Percentiles rank a stretch among this genome's conserved stretches.
These are phyloP conservation scores for Lindbergichthys nudifrons DNA, from an alignment of 2,797 vertebrate genomes.

Conservation along the genomic window DNA sequence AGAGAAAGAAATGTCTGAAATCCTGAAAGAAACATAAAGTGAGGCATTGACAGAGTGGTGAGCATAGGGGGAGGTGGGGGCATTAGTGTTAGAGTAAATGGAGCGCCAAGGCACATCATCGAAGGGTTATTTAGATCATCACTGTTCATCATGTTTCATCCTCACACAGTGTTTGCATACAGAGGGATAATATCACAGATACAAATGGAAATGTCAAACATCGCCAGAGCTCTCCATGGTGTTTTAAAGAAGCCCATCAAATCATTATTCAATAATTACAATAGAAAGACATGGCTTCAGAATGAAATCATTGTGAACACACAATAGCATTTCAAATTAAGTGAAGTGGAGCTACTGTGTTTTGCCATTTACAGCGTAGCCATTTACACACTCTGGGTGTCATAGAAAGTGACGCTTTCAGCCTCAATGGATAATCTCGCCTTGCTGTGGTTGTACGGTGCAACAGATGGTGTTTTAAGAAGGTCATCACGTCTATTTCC, in stretches of 20 bases:
- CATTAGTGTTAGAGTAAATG: conserved; percentile 45
- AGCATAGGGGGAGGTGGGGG: not conserved
- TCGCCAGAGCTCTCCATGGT: conserved; percentile 6
- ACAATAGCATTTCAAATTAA: conserved; percentile 38
- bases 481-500: conserved; percentile 62
- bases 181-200: conserved; percentile 56
- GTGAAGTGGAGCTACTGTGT: conserved; percentile 28
- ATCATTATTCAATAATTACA: conserved; percentile 48
- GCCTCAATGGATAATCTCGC: conserved; percentile 59
- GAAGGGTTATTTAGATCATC: conserved; percentile 51
- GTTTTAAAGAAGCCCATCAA: conserved; percentile 21
- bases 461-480: conserved; percentile 76
- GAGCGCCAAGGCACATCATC: conserved; percentile 37
- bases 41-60: not conserved
- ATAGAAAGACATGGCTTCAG: conserved; percentile 19
- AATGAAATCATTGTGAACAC: conserved; percentile 33
- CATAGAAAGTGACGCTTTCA: conserved; percentile 52
- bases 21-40: conserved; percentile 13
- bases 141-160: conserved; percentile 47
- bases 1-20: conserved; percentile 40
- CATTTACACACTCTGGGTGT: conserved; percentile 36
- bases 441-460: conserved; percentile 54
- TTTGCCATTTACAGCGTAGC: conserved; percentile 34
- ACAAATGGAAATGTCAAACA: conserved; percentile 61
- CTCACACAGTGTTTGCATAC: conserved; percentile 57